A percentile compares a stretch with the other conserved stretches of the same genome.
Conservation (phyloP, 37 sponge, comb jelly and placozoan genomes). For the Crambe crambe region DNA sequence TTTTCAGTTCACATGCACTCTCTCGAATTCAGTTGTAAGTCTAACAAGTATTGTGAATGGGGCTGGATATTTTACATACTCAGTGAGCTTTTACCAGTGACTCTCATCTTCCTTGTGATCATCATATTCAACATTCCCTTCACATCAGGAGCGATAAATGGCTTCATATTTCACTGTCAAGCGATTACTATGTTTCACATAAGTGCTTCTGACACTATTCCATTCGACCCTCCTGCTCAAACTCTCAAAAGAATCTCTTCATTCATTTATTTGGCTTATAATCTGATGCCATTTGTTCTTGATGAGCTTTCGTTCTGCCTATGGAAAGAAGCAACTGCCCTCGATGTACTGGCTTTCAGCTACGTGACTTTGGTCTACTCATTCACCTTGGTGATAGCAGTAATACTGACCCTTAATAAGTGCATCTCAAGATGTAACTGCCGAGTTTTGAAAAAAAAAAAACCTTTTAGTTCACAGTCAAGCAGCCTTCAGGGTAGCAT, state of each 20-base stretch:
- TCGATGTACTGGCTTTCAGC: constrained; percentile 22
- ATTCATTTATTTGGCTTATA: constrained; percentile 16
- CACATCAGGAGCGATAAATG: constrained; percentile 36
- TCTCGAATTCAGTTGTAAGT: constrained; percentile 10
- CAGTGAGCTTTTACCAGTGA: constrained; percentile 42
- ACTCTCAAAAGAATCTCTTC: background rate
- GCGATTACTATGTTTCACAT: constrained; percentile 1
- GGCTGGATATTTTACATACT: constrained; percentile 51
- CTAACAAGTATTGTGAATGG: background rate
- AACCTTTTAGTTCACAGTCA: background rate
- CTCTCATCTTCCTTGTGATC: constrained; percentile 38
- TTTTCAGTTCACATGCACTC: constrained; percentile 23
- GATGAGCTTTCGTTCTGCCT: constrained; percentile 43
- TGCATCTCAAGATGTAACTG: constrained; percentile 2
- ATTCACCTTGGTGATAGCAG: constrained; percentile 9
- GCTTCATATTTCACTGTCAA: constrained; percentile 50
- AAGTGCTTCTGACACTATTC: background rate
- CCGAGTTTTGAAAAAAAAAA: too few relatives aligned
- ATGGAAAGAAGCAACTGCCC: constrained; percentile 9
- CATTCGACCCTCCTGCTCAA: background rate
- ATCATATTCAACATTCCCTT: constrained; percentile 49
- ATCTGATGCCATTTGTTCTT: constrained; percentile 19
- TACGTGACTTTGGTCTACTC: constrained; percentile 44
- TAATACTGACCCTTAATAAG: background rate
- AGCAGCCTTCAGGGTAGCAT: background rate